Percentiles rank a stretch among this genome's conserved stretches.
These are phyloP conservation scores for Propsilocerus akamusi DNA, from an alignment of 1,140 invertebrate species.

Conservation along the genomic window DNA sequence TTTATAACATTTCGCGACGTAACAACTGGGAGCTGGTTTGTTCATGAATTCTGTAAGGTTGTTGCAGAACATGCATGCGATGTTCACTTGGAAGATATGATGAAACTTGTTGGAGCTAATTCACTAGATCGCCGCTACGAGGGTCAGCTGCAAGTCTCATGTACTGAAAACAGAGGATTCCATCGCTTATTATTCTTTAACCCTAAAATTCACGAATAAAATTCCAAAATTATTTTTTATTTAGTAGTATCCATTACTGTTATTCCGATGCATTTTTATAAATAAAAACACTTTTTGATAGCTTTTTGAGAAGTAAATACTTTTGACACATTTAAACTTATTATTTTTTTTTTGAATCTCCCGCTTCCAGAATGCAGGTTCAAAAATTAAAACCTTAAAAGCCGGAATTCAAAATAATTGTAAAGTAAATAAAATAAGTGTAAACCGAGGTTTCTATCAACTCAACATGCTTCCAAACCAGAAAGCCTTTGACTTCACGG, in stretches of 20 bases:
- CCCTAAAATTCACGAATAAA: neutral
- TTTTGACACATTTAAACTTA: too few relatives aligned
- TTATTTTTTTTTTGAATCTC: too few relatives aligned
- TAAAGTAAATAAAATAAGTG: too few relatives aligned
- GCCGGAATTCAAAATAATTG: too few relatives aligned
- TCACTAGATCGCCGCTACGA: constrained; percentile 17
- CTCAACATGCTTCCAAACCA: neutral
- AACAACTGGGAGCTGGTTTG: constrained; percentile 49
- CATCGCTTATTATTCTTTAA: constrained; percentile 16
- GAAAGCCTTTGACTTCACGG: neutral
- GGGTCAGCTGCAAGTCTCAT: constrained; percentile 30
- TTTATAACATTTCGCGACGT: constrained; percentile 43
- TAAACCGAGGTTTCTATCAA: neutral
- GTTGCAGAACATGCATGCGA: constrained; percentile 48
- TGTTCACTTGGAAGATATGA: constrained; percentile 39
- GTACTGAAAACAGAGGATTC: constrained; percentile 33
- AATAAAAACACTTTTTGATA: too few relatives aligned
- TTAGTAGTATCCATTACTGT: too few relatives aligned
- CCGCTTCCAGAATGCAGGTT: too few relatives aligned
- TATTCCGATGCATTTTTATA: too few relatives aligned
- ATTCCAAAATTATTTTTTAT: too few relatives aligned
- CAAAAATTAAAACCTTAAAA: too few relatives aligned
- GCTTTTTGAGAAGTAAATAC: too few relatives aligned
- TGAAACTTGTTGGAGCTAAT: constrained; percentile 36
- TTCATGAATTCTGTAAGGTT: constrained; percentile 50